A percentile compares a stretch with the other conserved stretches of the same genome.
phyloP scores from a whole-genome alignment of 1,140 invertebrate species.

The roundworm (Caenorhabditis elegans) region DNA sequence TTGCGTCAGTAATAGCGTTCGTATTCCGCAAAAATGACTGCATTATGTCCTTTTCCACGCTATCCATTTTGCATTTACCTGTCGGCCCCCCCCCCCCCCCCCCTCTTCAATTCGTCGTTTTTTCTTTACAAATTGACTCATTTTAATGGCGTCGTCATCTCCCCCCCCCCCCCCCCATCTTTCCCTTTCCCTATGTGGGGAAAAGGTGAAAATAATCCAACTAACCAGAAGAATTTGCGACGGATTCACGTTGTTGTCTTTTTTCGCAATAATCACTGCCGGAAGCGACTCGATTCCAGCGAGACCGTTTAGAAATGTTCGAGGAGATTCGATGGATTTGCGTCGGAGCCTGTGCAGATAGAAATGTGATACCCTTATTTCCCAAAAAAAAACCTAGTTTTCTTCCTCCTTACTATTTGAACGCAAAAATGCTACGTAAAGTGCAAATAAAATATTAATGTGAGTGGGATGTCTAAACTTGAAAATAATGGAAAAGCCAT shows the following conservation, averaged over 20 bases:
- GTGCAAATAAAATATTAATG: background rate
- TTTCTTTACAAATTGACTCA: conserved; percentile 23
- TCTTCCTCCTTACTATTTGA: background rate
- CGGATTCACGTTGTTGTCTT: conserved; percentile 24
- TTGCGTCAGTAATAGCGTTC: too few species aligned
- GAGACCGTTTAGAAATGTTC: conserved; percentile 1
- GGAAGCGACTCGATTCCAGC: conserved; percentile 13
- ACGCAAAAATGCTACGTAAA: background rate
- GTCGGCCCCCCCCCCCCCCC: background rate
- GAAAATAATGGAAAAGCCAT: background rate
- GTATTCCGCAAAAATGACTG: too few species aligned
- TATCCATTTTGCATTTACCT: background rate
- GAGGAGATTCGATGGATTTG: conserved; percentile 17
- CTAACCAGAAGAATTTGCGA: conserved; percentile 28
- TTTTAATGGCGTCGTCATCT: conserved; percentile 3
- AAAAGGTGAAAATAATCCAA: background rate
- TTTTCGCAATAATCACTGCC: conserved; percentile 25
- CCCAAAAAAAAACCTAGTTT: background rate
- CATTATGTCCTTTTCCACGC: background rate
- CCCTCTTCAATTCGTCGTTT: background rate
- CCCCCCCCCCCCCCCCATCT: background rate
- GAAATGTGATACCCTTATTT: background rate
- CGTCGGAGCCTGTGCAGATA: background rate
- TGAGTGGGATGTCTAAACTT: background rate
- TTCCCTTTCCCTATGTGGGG: too few species aligned